Percentiles rank a stretch among this genome's conserved stretches.
Conservation (phyloP, 2,113 vertebrate genomes). For the Spermophilus dauricus region DNA sequence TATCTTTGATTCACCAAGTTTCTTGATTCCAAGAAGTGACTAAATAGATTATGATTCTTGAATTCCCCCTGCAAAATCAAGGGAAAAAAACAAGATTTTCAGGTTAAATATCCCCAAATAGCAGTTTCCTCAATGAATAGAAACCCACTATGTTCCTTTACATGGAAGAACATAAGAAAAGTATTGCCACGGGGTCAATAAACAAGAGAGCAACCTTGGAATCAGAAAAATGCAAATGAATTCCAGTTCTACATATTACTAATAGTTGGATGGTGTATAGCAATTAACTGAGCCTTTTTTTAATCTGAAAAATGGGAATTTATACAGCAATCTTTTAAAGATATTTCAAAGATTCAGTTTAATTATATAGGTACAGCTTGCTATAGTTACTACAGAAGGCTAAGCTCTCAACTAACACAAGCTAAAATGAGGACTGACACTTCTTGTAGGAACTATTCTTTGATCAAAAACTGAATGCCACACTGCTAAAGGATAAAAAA, state of each 20-base stretch:
- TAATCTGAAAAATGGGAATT: background rate
- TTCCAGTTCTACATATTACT: background rate
- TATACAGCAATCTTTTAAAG: background rate
- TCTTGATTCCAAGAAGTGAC: background rate
- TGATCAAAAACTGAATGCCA: background rate
- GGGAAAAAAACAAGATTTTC: background rate
- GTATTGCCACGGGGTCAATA: background rate
- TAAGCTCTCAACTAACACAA: background rate
- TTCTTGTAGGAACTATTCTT: background rate
- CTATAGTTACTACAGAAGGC: background rate
- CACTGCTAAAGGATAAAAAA: background rate
- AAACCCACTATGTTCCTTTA: background rate
- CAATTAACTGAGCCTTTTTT: background rate
- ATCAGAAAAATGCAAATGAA: background rate
- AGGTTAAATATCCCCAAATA: background rate
- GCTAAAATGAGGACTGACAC: background rate
- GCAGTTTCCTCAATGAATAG: background rate
- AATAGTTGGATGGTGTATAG: background rate
- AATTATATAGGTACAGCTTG: background rate
- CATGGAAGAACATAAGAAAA: background rate
- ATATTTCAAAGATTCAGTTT: background rate
- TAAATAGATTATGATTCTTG: background rate
- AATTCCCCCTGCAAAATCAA: background rate
- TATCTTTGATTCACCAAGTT: background rate
- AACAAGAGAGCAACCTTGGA: background rate